Evolutionary conservation across 2,113 vertebrate species (phyloP).

Genomic region (Azemiops feae): DNA sequence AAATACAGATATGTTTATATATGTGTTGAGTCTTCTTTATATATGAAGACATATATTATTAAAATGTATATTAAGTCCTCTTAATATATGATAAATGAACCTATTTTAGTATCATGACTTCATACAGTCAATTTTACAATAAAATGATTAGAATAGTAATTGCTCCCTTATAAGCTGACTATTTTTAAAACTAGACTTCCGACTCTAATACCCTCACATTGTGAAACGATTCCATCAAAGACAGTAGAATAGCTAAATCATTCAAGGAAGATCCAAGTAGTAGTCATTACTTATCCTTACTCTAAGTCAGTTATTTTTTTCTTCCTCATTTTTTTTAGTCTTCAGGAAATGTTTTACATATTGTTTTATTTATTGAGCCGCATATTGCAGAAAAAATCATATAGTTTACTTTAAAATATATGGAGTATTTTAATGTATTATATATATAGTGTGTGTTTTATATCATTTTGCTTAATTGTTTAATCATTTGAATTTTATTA

Average conservation of each 20-base stretch:
- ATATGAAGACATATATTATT: neutral
- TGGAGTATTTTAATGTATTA: neutral
- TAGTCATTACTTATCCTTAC: neutral
- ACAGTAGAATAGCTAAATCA: neutral
- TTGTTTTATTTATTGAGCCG: neutral
- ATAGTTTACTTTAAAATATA: neutral
- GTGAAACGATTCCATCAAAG: neutral
- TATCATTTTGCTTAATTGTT: too few species aligned
- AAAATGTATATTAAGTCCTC: neutral
- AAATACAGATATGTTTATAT: neutral
- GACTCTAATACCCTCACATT: neutral
- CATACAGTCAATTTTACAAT: neutral
- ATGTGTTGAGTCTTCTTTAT: neutral
- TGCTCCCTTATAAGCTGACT: neutral
- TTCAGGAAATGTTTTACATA: neutral
- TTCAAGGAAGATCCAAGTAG: neutral
- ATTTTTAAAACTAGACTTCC: neutral
- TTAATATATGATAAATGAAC: neutral
- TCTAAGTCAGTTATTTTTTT: neutral
- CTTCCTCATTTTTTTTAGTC: neutral
- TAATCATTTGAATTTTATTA: neutral
- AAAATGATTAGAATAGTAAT: neutral
- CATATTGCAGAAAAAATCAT: neutral
- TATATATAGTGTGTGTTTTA: neutral
- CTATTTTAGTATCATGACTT: neutral